Conservation (phyloP, 2,888 invertebrate genomes). For the Bruchidius siliquastri region DNA sequence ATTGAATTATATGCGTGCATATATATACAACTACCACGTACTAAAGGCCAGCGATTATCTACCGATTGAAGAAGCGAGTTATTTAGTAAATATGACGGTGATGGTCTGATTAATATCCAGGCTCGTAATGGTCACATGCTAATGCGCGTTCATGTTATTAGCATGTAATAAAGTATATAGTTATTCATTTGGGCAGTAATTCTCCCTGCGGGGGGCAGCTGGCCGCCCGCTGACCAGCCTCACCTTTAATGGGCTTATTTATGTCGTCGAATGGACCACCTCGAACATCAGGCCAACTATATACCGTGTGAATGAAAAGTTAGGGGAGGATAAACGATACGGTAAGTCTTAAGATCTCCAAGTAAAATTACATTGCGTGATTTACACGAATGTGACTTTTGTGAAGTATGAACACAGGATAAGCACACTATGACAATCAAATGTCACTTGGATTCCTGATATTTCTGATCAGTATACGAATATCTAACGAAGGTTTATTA, state of each 20-base stretch:
- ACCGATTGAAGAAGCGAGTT: constrained; percentile 24
- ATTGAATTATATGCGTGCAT: background rate
- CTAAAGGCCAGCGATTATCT: background rate
- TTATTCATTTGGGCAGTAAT: constrained; percentile 50
- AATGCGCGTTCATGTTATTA: constrained; percentile 47
- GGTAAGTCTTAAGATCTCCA: no score
- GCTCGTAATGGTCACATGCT: constrained; percentile 42
- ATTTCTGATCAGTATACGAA: no score
- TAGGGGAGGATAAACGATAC: no score
- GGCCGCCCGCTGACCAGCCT: constrained; percentile 48
- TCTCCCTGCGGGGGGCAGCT: constrained; percentile 45
- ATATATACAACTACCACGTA: background rate
- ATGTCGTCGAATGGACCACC: constrained; percentile 30
- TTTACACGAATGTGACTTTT: no score
- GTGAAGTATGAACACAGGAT: no score
- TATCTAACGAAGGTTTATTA: no score
- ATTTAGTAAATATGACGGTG: constrained; percentile 34
- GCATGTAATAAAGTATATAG: constrained; percentile 51
- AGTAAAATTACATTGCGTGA: no score
- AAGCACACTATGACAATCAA: no score
- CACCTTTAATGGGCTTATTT: constrained; percentile 52
- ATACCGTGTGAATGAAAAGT: background rate
- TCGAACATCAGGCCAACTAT: background rate
- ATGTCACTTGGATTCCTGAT: no score
- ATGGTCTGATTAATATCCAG: constrained; percentile 35